These are phyloP conservation scores for Sparus aurata DNA, from an alignment of 2,797 vertebrate genomes.

Conservation along the genomic window DNA sequence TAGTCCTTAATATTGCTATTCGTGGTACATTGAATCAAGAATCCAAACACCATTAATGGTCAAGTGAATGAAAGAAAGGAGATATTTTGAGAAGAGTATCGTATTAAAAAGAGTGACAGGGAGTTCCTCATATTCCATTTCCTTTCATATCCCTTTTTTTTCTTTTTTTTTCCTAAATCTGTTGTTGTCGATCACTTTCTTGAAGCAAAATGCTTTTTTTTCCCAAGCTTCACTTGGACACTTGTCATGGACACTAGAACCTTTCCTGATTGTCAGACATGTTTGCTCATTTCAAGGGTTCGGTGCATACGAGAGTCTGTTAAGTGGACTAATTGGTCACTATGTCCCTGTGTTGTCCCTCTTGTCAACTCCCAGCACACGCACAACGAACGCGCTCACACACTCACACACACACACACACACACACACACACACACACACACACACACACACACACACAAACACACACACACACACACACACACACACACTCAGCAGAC, in stretches of 20 bases:
- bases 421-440: slow-evolving; percentile 13
- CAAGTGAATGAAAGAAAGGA: neutral
- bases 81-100: neutral
- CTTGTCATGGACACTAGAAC: neutral
- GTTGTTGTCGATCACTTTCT: neutral
- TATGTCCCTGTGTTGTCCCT: slow-evolving; percentile 6
- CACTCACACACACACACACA: slow-evolving; percentile 15
- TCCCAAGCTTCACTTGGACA: neutral
- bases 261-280: neutral
- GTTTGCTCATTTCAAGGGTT: slow-evolving; percentile 21
- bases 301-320: slow-evolving; percentile 40
- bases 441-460: slow-evolving; percentile 12
- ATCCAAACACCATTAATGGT: neutral
- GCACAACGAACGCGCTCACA: slow-evolving; percentile 21
- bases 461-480: slow-evolving; percentile 13
- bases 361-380: neutral
- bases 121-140: neutral
- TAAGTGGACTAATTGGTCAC: slow-evolving; percentile 35
- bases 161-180: neutral
- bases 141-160: neutral
- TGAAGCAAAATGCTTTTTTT: neutral
- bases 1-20: neutral
- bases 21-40: neutral
- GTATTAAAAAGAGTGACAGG: neutral
- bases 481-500: slow-evolving; percentile 7